Evolutionary conservation across 2,797 vertebrate species (phyloP).

Genomic region (Euphonia xanthogaster): DNA sequence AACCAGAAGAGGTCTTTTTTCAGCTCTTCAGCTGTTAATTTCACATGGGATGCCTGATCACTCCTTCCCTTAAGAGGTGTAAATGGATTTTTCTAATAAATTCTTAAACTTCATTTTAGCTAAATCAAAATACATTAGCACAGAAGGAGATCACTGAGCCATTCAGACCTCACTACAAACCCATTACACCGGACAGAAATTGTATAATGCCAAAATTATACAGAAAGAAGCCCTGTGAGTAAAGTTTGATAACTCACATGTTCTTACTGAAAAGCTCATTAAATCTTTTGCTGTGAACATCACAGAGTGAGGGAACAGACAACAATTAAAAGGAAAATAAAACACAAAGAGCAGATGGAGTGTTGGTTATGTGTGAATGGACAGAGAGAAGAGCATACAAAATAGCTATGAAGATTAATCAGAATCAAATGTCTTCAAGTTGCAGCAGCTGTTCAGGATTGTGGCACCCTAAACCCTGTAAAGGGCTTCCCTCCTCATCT

Average conservation of each 20-base stretch:
- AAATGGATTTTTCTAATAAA: neutral
- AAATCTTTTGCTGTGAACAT: neutral
- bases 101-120: neutral
- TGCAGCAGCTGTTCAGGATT: neutral
- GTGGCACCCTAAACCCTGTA: neutral
- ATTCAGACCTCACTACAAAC: neutral
- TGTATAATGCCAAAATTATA: neutral
- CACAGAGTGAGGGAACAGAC: neutral
- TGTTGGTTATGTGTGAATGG: neutral
- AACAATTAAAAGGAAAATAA: neutral
- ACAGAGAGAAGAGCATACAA: neutral
- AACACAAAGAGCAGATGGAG: neutral
- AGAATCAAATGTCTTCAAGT: neutral
- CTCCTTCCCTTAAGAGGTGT: neutral
- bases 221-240: neutral
- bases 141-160: neutral
- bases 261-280: neutral
- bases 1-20: neutral
- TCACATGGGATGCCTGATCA: rapidly evolving
- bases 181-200: neutral
- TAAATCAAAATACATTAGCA: neutral
- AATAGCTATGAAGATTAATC: neutral
- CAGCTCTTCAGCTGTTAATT: neutral
- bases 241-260: neutral
- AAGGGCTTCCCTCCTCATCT: neutral